These are phyloP conservation scores for Plebejus argus DNA, from an alignment of 2,888 invertebrate species.

Conservation along the genomic window DNA sequence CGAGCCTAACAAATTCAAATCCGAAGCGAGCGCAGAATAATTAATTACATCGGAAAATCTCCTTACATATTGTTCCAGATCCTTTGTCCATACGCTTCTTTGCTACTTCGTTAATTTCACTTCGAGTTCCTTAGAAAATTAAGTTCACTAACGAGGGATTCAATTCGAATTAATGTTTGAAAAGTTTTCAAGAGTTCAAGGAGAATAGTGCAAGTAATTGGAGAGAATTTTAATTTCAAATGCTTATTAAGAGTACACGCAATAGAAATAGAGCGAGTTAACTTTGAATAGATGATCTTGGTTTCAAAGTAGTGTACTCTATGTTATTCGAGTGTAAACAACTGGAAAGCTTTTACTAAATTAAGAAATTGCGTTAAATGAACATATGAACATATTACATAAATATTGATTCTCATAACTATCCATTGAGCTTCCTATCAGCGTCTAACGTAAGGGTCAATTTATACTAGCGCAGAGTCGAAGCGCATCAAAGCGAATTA, in stretches of 20 bases:
- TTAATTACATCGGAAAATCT: conserved; percentile 21
- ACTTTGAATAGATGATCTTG: no score
- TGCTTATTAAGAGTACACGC: not conserved
- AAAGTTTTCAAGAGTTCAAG: conserved; percentile 1
- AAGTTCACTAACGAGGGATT: conserved; percentile 23
- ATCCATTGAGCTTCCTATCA: no score
- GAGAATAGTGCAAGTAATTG: conserved; percentile 6
- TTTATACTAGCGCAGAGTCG: no score
- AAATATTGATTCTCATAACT: no score
- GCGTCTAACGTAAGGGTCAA: no score
- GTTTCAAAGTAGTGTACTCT: no score
- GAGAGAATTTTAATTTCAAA: conserved; percentile 12
- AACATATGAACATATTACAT: no score
- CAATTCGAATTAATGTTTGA: conserved; percentile 22
- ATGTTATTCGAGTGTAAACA: no score
- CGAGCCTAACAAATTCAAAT: conserved; percentile 24
- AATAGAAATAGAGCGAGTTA: not conserved
- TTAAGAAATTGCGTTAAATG: no score
- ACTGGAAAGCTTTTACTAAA: no score
- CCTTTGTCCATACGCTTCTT: conserved; percentile 21
- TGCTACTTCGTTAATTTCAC: conserved; percentile 29
- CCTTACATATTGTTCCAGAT: conserved; percentile 21
- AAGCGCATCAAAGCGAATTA: no score
- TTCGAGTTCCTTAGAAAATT: conserved; percentile 21
- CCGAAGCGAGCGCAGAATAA: conserved; percentile 11